Evolutionary conservation across 2,797 vertebrate genomes (phyloP).

Genomic region (Champsocephalus gunnari): DNA sequence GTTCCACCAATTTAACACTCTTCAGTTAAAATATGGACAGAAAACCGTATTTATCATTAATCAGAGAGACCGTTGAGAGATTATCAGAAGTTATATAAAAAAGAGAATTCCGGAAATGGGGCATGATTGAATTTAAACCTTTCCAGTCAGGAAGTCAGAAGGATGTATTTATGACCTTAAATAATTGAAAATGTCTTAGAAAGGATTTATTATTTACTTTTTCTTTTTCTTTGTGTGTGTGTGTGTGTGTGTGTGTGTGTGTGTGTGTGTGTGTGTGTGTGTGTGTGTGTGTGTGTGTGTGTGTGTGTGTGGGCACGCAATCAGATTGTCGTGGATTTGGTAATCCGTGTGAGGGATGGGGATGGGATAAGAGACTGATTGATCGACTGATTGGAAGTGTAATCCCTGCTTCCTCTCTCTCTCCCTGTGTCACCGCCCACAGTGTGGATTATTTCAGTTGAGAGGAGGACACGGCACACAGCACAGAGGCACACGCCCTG

Average conservation of each 20-base stretch:
- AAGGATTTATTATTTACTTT: not conserved
- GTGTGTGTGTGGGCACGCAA: not conserved
- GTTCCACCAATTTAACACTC: not conserved
- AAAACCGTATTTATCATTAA: not conserved
- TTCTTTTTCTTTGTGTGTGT: not conserved
- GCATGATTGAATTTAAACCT: not conserved
- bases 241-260: not conserved
- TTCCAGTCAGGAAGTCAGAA: not conserved
- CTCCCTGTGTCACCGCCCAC: conserved; percentile 34
- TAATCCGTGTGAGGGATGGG: conserved; percentile 29
- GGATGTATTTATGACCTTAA: not conserved
- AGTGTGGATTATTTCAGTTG: conserved; percentile 68
- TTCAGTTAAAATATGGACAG: not conserved
- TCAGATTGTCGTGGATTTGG: conserved; percentile 42
- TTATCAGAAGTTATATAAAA: not conserved
- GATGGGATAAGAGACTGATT: conserved; percentile 49
- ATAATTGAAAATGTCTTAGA: not conserved
- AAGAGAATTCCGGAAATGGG: not conserved
- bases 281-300: too few relatives aligned
- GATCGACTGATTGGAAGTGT: conserved; percentile 59
- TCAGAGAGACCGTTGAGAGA: not conserved
- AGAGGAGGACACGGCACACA: conserved; percentile 21
- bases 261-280: not conserved
- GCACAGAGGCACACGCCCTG: conserved; percentile 14
- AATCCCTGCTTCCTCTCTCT: conserved; percentile 54